These are phyloP conservation scores for Patagioenas fasciata DNA, from an alignment of 2,113 vertebrate genomes.

Conservation along the genomic window DNA sequence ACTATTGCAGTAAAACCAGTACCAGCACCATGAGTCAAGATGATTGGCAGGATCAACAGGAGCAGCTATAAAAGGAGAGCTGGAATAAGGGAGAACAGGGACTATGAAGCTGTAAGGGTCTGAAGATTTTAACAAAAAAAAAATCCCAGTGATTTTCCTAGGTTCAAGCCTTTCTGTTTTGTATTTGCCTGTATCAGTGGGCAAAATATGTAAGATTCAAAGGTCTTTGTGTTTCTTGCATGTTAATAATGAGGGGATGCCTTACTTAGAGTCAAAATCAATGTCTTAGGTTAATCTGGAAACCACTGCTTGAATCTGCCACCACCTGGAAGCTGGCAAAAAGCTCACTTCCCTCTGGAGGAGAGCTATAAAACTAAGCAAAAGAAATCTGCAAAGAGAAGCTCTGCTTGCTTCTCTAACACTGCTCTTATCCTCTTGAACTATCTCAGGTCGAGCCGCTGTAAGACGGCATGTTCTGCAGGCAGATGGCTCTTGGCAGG, in stretches of 20 bases:
- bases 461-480: constrained; percentile 23
- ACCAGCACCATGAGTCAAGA: neutral
- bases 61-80: neutral
- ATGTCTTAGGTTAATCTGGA: neutral
- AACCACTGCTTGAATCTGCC: neutral
- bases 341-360: neutral
- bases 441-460: neutral
- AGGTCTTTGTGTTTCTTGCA: neutral
- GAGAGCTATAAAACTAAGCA: neutral
- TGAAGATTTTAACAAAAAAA: neutral
- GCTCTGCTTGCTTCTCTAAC: neutral
- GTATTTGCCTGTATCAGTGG: neutral
- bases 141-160: neutral
- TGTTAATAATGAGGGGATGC: neutral
- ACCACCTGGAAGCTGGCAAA: neutral
- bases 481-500: constrained; percentile 14
- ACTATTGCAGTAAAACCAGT: neutral
- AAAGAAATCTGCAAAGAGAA: neutral
- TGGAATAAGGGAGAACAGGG: neutral
- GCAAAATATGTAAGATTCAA: neutral
- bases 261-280: neutral
- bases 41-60: neutral
- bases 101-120: neutral
- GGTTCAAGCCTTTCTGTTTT: neutral
- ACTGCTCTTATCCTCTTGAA: neutral